phyloP scores from a whole-genome alignment of 2,797 vertebrate genomes.

The Eurystomus glaucurus region DNA sequence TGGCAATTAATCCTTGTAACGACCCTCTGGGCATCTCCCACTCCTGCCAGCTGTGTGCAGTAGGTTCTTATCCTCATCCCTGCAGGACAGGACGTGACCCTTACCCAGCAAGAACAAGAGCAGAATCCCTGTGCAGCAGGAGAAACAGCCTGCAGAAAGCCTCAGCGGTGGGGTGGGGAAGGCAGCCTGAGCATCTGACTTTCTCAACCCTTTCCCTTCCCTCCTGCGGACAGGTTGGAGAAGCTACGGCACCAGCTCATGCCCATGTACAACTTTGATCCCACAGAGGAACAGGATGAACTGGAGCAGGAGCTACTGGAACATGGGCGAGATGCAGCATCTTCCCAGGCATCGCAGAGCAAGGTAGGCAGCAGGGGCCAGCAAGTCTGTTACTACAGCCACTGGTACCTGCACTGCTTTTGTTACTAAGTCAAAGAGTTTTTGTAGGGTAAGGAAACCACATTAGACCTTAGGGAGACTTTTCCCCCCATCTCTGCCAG shows the following conservation, averaged over 20 bases:
- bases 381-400: background rate
- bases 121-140: background rate
- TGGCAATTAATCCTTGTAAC: constrained; percentile 20
- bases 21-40: background rate
- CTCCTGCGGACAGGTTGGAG: constrained; percentile 87
- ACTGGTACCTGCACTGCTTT: background rate
- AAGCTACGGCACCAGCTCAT: constrained; percentile 98
- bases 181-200: background rate
- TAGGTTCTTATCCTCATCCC: background rate
- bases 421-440: background rate
- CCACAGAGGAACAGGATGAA: constrained; percentile 96
- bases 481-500: background rate
- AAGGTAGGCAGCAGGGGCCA: constrained; percentile 83
- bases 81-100: background rate
- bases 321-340: constrained; percentile 90
- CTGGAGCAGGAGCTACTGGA: constrained; percentile 97
- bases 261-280: constrained; percentile 99
- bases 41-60: background rate
- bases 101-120: background rate
- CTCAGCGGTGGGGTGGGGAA: background rate
- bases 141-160: background rate
- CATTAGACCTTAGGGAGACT: background rate
- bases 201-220: background rate
- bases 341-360: constrained; percentile 87
- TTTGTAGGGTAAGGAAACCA: background rate